Evolutionary conservation across 1,140 invertebrate species (phyloP), one percentile per base, ranked within the genome.

Genomic region (Eulimnadia texana): DNA sequence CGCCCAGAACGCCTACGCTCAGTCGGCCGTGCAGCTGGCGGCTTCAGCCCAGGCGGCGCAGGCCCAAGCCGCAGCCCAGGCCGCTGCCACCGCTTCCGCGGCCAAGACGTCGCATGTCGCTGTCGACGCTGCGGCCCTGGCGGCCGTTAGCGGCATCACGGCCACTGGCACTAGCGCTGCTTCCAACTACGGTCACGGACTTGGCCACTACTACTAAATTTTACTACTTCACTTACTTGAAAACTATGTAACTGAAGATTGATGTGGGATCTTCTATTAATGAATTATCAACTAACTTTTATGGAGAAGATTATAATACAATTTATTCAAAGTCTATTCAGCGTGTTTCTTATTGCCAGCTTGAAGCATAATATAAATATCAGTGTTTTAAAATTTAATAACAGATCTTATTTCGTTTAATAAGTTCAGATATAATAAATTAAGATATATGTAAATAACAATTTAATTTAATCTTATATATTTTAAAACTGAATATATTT

Each of bases 131-230:
- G 58, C 50, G 3, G 58, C 58, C 9, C 49, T 60, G 16, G 33
- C 42, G 27, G 58, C 58, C 1, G 25, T 60, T 24, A 29, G n/a
- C 24, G 58, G 58, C 10, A 60, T 60, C 58, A 50, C 22, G 3
- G n/a, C 58, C 20, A 28, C 27, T 24, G 58, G 58, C 13, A 28
- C 23, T 24, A 52, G 47, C 28, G 58, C 58, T 19, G 58, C 22
- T n/a, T 27, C 58, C 58, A 52, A 52, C 47, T 60, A 42, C n/a
- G 58, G 58, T 25, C n/a, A 49, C 47, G 58, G 58, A 60, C 13
- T 19, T 33, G 55, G 55, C 33, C 6, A 16, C 33, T 42, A 42
- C 33, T 42, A 42, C 33, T 42, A 16, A 42, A 42, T 9, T 9
- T n/a, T n/a, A 6, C 33, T 42, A 42, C 16, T 42, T 42, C 16